A percentile compares a stretch with the other conserved stretches of the same genome.
These are phyloP conservation scores for Chloroceryle inda DNA, from an alignment of 2,797 vertebrate species.

Conservation along the genomic window DNA sequence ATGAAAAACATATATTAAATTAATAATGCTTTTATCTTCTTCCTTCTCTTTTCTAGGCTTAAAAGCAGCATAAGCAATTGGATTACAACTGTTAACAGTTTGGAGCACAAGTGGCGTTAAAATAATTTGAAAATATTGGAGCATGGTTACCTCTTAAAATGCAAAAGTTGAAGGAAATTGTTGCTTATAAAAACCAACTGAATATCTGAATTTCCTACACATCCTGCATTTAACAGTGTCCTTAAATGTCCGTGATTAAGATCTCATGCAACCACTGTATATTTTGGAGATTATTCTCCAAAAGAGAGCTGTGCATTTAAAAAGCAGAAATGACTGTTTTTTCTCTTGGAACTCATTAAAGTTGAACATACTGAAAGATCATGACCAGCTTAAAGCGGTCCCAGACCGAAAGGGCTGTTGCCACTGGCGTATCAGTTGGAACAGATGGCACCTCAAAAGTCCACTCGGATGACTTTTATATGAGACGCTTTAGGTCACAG, in stretches of 20 bases:
- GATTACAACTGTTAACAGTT: conserved; percentile 3
- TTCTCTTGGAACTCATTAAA: conserved; percentile 83
- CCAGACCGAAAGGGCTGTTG: conserved; percentile 90
- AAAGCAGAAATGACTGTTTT: conserved; percentile 77
- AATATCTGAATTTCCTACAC: conserved; percentile 51
- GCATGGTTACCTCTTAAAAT: conserved; percentile 65
- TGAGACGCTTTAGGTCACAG: conserved; percentile 89
- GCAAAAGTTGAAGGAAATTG: conserved; percentile 34
- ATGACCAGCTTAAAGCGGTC: conserved; percentile 95
- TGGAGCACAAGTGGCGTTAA: conserved; percentile 30
- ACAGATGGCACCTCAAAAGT: conserved; percentile 87
- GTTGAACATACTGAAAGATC: conserved; percentile 81
- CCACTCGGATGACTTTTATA: conserved; percentile 94
- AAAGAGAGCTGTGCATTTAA: conserved; percentile 76
- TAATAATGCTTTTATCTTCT: conserved; percentile 34
- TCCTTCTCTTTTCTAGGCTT: conserved; percentile 65
- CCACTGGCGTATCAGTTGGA: conserved; percentile 77
- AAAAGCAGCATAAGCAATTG: conserved; percentile 12
- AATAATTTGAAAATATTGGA: conserved; percentile 48
- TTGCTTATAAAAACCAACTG: conserved; percentile 55
- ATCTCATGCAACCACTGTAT: conserved; percentile 78
- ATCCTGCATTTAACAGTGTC: conserved; percentile 48
- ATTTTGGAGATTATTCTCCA: conserved; percentile 82
- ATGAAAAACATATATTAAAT: background rate
- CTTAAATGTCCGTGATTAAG: conserved; percentile 77